Percentiles rank a stretch among this genome's conserved stretches.
These are phyloP conservation scores for Hirtodrosophila confusa DNA, from an alignment of 2,888 invertebrate genomes.

Conservation along the genomic window DNA sequence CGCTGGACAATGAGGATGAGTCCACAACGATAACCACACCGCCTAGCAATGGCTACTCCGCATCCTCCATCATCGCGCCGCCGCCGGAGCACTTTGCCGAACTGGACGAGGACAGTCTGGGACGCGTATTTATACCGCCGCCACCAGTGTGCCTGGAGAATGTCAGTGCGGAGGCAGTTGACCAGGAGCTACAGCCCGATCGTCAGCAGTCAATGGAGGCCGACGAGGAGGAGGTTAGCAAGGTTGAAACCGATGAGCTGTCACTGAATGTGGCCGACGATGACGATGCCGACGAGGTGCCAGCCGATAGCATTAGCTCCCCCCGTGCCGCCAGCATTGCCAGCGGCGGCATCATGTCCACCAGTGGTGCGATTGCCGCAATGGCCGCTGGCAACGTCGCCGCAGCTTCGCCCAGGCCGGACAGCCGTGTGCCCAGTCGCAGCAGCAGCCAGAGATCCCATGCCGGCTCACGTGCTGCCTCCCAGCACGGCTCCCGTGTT, in stretches of 20 bases:
- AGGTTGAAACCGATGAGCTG: conserved; percentile 67
- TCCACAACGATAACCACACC: conserved; percentile 83
- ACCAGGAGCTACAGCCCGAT: conserved; percentile 30
- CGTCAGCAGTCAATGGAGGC: conserved; percentile 30
- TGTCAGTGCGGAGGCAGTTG: conserved; percentile 16
- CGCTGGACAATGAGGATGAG: conserved; percentile 80
- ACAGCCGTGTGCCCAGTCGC: conserved; percentile 74
- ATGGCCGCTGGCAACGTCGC: conserved; percentile 35
- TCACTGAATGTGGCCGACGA: conserved; percentile 40
- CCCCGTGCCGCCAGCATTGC: conserved; percentile 73
- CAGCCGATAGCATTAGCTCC: conserved; percentile 69
- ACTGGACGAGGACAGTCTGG: conserved; percentile 69
- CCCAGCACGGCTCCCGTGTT: too few species aligned
- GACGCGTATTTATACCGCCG: conserved; percentile 73
- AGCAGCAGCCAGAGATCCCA: conserved; percentile 63
- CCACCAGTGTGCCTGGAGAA: conserved; percentile 68
- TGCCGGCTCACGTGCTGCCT: conserved; percentile 25
- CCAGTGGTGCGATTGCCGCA: conserved; percentile 59
- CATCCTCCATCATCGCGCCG: conserved; percentile 81
- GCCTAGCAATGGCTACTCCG: conserved; percentile 83
- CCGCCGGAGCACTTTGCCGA: conserved; percentile 78
- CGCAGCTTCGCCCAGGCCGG: conserved; percentile 49
- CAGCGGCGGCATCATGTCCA: conserved; percentile 57
- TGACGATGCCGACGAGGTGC: conserved; percentile 46
- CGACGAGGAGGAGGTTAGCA: conserved; percentile 64